Evolutionary conservation across 2,888 invertebrate species (phyloP).

Genomic region (Drosophila prolongata): DNA sequence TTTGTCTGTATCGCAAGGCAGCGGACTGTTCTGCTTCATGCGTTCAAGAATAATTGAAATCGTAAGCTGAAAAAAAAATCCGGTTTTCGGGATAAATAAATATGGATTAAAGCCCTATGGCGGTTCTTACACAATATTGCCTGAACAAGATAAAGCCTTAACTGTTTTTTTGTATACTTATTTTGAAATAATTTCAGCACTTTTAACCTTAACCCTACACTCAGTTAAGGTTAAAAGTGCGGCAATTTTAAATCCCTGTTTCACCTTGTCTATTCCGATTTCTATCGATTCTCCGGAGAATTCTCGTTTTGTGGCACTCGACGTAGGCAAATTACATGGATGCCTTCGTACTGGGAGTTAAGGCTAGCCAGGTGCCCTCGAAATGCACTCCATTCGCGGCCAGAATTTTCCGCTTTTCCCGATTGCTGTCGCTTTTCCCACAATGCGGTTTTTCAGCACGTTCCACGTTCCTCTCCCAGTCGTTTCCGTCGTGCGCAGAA

Average conservation of each 20-base stretch:
- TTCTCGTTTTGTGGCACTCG: not conserved
- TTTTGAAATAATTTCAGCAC: too few species aligned
- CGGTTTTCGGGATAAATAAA: too few species aligned
- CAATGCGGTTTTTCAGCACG: constrained; percentile 73
- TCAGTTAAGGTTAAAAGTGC: too few species aligned
- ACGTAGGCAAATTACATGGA: not conserved
- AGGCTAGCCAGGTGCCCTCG: not conserved
- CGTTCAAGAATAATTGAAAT: too few species aligned
- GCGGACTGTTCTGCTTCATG: too few species aligned
- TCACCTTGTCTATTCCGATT: not conserved
- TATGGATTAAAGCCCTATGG: too few species aligned
- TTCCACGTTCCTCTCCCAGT: constrained; percentile 53
- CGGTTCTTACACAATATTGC: too few species aligned
- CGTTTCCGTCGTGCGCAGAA: constrained; percentile 41
- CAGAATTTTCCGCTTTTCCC: constrained; percentile 24
- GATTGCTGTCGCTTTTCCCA: constrained; percentile 13
- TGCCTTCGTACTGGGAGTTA: not conserved
- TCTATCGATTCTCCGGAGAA: not conserved
- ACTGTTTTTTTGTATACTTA: too few species aligned
- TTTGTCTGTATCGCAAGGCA: too few species aligned
- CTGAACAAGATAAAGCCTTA: too few species aligned
- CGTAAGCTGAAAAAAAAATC: too few species aligned
- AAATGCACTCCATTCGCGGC: constrained; percentile 11
- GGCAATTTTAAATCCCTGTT: not conserved
- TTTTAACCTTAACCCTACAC: not conserved